Percentiles rank a stretch among this genome's conserved stretches.
Evolutionary conservation across 2,113 vertebrate genomes (phyloP).

Genomic region (Octodon degus): DNA sequence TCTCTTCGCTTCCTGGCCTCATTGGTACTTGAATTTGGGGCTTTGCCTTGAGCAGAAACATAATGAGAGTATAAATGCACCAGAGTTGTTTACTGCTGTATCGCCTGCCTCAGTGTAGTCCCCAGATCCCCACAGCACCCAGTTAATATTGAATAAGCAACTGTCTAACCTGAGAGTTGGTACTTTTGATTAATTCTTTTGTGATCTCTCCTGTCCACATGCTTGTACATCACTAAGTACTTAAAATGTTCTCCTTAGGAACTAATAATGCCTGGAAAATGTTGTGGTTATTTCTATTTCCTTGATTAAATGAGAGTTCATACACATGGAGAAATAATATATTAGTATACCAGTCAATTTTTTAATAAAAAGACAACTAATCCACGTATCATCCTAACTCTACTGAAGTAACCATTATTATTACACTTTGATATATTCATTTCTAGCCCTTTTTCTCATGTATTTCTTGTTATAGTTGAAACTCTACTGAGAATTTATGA

Average conservation of each 20-base stretch:
- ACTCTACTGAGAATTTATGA: slow-evolving; percentile 9
- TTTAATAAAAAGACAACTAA: background rate
- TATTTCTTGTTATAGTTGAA: slow-evolving; percentile 30
- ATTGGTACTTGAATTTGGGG: background rate
- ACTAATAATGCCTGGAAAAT: background rate
- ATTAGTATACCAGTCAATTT: background rate
- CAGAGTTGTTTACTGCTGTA: background rate
- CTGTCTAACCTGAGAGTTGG: background rate
- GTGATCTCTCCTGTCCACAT: background rate
- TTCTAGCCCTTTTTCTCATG: background rate
- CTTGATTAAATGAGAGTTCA: slow-evolving; percentile 26
- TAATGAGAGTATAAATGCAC: background rate
- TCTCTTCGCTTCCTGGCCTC: background rate
- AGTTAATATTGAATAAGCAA: background rate
- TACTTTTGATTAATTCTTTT: background rate
- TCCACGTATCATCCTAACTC: background rate
- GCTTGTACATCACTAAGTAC: background rate
- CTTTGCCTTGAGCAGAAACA: background rate
- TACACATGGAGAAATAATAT: background rate
- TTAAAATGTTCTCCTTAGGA: slow-evolving; percentile 26
- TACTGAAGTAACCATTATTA: background rate
- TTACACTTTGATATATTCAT: slow-evolving; percentile 15
- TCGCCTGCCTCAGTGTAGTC: background rate
- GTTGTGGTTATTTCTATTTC: slow-evolving; percentile 9
- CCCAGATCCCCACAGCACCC: background rate